Evolutionary conservation across 2,113 vertebrate genomes (phyloP).

Genomic region (Corvus cornix): DNA sequence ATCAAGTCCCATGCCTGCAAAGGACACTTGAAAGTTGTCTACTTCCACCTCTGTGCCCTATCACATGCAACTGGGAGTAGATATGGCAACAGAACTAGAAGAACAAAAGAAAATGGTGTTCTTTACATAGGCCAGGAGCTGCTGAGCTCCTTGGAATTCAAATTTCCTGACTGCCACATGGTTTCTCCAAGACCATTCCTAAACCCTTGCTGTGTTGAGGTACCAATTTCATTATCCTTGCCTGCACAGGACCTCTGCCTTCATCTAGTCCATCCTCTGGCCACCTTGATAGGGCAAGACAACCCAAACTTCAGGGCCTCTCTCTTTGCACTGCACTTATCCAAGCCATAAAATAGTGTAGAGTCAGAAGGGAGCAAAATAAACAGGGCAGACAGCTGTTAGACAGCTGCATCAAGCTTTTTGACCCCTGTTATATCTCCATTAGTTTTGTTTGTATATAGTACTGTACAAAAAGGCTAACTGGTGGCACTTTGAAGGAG

Average conservation of each 20-base stretch:
- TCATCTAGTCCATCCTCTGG: not conserved
- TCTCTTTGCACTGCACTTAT: not conserved
- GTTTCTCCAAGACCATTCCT: not conserved
- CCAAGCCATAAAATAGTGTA: not conserved
- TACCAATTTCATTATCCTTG: not conserved
- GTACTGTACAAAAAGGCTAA: not conserved
- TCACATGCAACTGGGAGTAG: not conserved
- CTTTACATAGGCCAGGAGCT: not conserved
- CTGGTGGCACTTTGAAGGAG: slow-evolving; percentile 48
- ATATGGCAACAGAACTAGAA: not conserved
- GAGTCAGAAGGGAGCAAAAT: not conserved
- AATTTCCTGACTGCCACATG: not conserved
- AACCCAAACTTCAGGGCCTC: not conserved
- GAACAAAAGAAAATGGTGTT: not conserved
- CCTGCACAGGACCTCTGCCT: not conserved
- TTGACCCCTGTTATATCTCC: not conserved
- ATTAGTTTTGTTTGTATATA: slow-evolving; percentile 49
- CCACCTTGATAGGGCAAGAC: not conserved
- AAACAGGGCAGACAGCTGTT: slow-evolving; percentile 32
- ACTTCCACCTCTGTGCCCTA: not conserved
- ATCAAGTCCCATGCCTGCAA: not conserved
- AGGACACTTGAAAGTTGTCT: not conserved
- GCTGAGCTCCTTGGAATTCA: not conserved
- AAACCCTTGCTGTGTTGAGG: not conserved
- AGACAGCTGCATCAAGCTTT: slow-evolving; percentile 45